Evolutionary conservation across 2,113 vertebrate genomes (phyloP).

Genomic region (Nipponia nippon): DNA sequence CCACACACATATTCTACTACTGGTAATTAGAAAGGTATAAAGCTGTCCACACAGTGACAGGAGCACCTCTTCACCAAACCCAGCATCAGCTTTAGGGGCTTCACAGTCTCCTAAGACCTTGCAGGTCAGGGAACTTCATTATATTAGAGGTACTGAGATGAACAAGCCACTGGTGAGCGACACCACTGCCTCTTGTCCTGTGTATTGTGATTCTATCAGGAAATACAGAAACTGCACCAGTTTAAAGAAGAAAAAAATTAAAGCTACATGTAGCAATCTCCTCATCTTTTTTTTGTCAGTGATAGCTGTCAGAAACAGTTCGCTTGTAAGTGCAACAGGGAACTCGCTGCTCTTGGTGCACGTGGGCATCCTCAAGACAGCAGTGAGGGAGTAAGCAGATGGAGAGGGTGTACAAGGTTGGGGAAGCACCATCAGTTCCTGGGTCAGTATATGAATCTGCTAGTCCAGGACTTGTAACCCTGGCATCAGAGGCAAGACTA

Average conservation of each 20-base stretch:
- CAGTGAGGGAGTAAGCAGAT: background rate
- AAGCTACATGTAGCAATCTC: background rate
- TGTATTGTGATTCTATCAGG: background rate
- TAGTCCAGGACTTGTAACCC: background rate
- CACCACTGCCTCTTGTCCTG: background rate
- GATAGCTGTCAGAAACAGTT: background rate
- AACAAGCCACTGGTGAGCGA: fast-evolving
- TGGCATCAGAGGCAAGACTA: background rate
- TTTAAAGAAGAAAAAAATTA: background rate
- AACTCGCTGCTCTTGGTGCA: background rate
- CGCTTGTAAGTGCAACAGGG: background rate
- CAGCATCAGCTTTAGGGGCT: background rate
- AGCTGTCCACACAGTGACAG: background rate
- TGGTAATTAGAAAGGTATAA: background rate
- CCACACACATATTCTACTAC: background rate
- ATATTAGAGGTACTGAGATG: background rate
- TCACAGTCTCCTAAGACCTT: background rate
- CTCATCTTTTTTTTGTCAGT: background rate
- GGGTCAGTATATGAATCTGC: background rate
- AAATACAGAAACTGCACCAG: background rate
- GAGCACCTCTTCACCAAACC: background rate
- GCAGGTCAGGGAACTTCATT: background rate
- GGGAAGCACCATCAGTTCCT: background rate
- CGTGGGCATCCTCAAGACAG: background rate
- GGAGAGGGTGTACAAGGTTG: background rate